Evolutionary conservation across 1,140 invertebrate genomes (phyloP).

Genomic region (Drosophila burlai): DNA sequence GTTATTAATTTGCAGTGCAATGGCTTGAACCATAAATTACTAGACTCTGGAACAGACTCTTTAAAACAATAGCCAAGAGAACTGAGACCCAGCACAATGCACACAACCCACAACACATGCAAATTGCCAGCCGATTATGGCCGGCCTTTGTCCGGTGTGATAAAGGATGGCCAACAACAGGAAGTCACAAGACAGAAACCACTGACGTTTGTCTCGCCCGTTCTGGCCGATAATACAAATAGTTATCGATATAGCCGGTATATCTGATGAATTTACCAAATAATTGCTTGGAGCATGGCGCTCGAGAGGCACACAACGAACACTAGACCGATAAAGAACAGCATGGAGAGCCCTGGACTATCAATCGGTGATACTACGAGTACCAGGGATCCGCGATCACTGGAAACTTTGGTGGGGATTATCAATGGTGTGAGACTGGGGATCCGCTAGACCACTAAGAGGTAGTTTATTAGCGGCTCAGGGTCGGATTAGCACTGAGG

Average conservation of each 20-base stretch:
- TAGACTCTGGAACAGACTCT: not conserved
- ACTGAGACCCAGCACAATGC: conserved; percentile 8
- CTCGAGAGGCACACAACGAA: conserved; percentile 49
- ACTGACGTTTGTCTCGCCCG: conserved; percentile 15
- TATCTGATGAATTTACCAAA: conserved; percentile 56
- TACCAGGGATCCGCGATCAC: conserved; percentile 14
- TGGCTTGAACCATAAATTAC: not conserved
- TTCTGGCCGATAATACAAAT: conserved; percentile 20
- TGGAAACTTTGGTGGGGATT: not conserved
- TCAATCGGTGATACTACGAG: conserved; percentile 17
- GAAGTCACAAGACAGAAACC: conserved; percentile 48
- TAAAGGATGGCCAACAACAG: conserved; percentile 62
- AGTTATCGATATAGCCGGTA: not conserved
- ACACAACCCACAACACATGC: not conserved
- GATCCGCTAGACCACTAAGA: not conserved
- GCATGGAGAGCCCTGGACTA: conserved; percentile 34
- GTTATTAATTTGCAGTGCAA: not conserved
- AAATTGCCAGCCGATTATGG: conserved; percentile 12
- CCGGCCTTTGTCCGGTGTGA: conserved; percentile 43
- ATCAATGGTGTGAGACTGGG: conserved; percentile 1
- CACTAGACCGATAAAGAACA: conserved; percentile 43
- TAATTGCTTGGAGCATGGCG: conserved; percentile 40
- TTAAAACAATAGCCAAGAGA: not conserved
- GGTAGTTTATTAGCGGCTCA: conserved; percentile 13
- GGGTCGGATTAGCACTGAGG: conserved; percentile 33